A percentile compares a stretch with the other conserved stretches of the same genome.
phyloP scores from a whole-genome alignment of 2,113 vertebrate genomes.

The Bos javanicus region DNA sequence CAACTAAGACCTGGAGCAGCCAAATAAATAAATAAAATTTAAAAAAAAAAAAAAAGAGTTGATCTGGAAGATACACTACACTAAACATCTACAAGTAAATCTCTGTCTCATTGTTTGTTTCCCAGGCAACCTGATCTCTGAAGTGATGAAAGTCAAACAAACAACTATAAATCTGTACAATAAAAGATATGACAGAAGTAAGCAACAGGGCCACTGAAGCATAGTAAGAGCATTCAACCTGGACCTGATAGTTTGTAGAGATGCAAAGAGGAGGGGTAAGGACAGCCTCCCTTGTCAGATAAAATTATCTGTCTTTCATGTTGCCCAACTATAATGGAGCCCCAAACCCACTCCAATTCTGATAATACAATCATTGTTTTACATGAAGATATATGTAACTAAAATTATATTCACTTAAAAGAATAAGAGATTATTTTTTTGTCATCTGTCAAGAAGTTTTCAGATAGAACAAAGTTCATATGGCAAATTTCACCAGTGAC shows the following conservation, averaged over 20 bases:
- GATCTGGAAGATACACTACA: neutral
- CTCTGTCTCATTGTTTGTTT: neutral
- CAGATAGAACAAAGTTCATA: neutral
- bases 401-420: neutral
- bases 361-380: neutral
- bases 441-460: neutral
- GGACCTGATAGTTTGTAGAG: rapidly evolving
- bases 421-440: neutral
- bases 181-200: neutral
- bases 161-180: neutral
- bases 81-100: neutral
- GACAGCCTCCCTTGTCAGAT: neutral
- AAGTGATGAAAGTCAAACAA: neutral
- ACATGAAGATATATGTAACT: neutral
- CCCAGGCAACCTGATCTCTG: neutral
- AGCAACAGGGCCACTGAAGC: neutral
- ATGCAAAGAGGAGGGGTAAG: neutral
- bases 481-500: neutral
- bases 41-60: too few relatives aligned
- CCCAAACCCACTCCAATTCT: neutral
- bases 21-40: too few relatives aligned
- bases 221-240: neutral
- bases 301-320: neutral
- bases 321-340: neutral
- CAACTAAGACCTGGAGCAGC: too few relatives aligned